Evolutionary conservation across 2,797 vertebrate species (phyloP).

Genomic region (Melanogrammus aeglefinus): DNA sequence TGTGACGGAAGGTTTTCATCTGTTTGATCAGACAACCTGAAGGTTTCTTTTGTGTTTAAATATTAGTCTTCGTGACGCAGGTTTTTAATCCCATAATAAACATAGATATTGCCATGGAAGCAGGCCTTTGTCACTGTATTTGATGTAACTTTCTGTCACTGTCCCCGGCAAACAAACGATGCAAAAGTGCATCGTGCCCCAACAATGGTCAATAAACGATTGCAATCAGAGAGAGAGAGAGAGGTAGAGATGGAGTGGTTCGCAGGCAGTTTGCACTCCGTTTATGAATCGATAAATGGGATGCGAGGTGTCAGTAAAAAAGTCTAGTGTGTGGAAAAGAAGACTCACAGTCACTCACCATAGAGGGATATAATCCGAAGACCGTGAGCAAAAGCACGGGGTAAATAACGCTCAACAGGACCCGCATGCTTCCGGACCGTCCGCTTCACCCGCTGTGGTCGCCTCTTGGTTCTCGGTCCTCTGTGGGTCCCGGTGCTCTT

Average conservation of each 20-base stretch:
- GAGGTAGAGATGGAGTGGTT: not conserved
- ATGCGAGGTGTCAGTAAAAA: not conserved
- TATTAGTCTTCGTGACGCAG: not conserved
- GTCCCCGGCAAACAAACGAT: too few species aligned
- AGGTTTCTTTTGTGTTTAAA: not conserved
- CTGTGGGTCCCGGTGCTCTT: constrained; percentile 25
- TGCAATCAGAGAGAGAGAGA: not conserved
- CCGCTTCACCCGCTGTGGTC: constrained; percentile 21
- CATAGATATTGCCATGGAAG: not conserved
- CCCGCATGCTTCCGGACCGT: constrained; percentile 80
- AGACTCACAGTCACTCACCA: constrained; percentile 76
- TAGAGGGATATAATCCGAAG: constrained; percentile 84
- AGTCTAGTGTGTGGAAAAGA: constrained; percentile 9
- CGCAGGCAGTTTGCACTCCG: not conserved
- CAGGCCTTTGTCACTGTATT: not conserved
- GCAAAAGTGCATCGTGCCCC: too few species aligned
- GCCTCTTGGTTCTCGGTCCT: constrained; percentile 60
- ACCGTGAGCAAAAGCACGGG: constrained; percentile 82
- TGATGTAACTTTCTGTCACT: not conserved
- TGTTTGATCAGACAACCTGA: not conserved
- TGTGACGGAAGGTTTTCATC: not conserved
- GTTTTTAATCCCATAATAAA: not conserved
- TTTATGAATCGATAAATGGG: not conserved
- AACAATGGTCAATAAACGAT: too few species aligned
- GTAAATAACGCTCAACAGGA: constrained; percentile 76